Evolutionary conservation across 2,113 vertebrate genomes (phyloP), one percentile per base, ranked within the genome.

Genomic region (Atherinomorus stipes): DNA sequence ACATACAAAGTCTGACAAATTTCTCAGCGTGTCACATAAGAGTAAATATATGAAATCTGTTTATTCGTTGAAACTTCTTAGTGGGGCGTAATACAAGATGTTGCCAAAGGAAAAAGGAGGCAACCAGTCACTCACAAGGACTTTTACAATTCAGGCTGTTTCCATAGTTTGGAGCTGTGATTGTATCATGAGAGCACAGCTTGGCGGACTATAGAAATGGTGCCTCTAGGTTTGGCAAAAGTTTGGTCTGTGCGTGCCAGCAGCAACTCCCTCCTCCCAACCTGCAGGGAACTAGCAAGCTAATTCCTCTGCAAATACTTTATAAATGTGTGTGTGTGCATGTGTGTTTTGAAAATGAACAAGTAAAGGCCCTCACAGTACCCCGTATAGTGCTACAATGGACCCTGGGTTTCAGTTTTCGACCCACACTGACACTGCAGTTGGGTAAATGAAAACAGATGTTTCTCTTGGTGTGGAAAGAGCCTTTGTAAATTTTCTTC

Each of bases 381-480:
- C 68, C 19, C 65, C 25, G 19, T 58, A n/a, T n/a, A 56, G 22
- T 18, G 60, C 60, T 56, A 73, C 67, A 81, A 70, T 70, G 64
- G 66, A 58, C 52, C 42, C 8, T n/a, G 10, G 77, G 86, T 79
- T 83, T 90, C 78, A 79, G 86, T 78, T 86, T 85, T 86, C 78
- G 0, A 62, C 45, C 64, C 68, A 63, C 56, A 81, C 52, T 75
- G 77, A 85, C 84, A 23, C 31, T 52, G 84, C 78, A 61, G 7
- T 47, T 69, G 38, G 34, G 45, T 88, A 86, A 92, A 78, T 80
- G 77, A 78, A 90, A 90, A 76, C 91, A 92, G 84, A 90, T 92
- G 89, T 86, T 66, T 22, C 50, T 40, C 18, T 80, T 62, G 59
- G 59, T 69, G 58, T 42, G 71, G 65, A 72, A 80, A 69, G 25